Evolutionary conservation across 2,797 vertebrate species (phyloP).

Genomic region (Lithobates sylvaticus): DNA sequence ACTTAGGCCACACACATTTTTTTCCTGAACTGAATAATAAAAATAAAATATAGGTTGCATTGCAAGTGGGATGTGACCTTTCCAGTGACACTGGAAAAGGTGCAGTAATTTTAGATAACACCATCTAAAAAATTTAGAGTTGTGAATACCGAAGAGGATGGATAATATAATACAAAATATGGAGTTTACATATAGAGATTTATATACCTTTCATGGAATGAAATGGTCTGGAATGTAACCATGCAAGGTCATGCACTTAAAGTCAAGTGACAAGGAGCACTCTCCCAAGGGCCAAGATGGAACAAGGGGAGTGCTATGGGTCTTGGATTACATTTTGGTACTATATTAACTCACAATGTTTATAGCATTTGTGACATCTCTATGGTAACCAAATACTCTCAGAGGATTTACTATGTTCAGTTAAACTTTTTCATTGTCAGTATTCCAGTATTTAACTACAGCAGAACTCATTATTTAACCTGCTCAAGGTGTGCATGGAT

Average conservation of each 20-base stretch:
- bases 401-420: slow-evolving; percentile 2
- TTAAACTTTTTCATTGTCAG: slow-evolving; percentile 17
- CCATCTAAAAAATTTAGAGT: slow-evolving; percentile 54
- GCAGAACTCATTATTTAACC: slow-evolving; percentile 28
- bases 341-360: slow-evolving; percentile 29
- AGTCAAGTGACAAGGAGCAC: slow-evolving; percentile 58
- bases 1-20: slow-evolving; percentile 8
- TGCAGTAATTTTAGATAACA: slow-evolving; percentile 43
- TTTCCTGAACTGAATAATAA: background rate
- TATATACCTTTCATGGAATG: slow-evolving; percentile 54
- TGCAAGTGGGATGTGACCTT: slow-evolving; percentile 23
- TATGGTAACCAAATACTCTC: slow-evolving; percentile 42
- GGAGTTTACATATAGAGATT: slow-evolving; percentile 57
- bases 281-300: slow-evolving; percentile 27
- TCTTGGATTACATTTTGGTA: slow-evolving; percentile 38
- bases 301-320: slow-evolving; percentile 1
- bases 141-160: slow-evolving; percentile 47
- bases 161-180: slow-evolving; percentile 57
- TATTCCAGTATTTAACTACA: background rate
- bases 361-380: slow-evolving; percentile 39
- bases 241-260: slow-evolving; percentile 60
- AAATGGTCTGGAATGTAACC: slow-evolving; percentile 56
- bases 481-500: slow-evolving; percentile 11
- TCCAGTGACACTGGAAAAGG: slow-evolving; percentile 36
- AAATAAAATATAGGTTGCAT: slow-evolving; percentile 23